Conservation (phyloP, 1,140 invertebrate genomes). For the Parapsyche elsis region DNA sequence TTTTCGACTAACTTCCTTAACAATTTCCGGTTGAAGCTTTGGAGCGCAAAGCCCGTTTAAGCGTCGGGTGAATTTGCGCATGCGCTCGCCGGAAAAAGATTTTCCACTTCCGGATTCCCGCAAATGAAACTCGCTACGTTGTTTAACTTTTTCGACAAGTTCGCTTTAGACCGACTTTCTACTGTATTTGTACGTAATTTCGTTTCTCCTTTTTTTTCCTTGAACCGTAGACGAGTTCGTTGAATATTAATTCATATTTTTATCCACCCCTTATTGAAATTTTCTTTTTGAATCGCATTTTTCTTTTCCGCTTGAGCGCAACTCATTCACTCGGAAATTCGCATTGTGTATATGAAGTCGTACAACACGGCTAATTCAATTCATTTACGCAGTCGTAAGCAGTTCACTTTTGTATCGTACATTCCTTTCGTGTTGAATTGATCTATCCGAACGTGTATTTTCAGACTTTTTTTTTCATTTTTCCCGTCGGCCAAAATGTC, state of each 20-base stretch:
- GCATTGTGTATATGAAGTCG: slow-evolving; percentile 11
- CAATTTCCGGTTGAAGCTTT: slow-evolving; percentile 53
- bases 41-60: slow-evolving; percentile 50
- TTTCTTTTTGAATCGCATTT: slow-evolving; percentile 13
- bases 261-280: not conserved
- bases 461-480: not conserved
- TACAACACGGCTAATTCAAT: not conserved
- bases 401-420: too few species aligned
- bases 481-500: not conserved
- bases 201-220: not conserved
- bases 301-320: not conserved
- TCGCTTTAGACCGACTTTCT: too few species aligned
- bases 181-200: not conserved
- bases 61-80: slow-evolving; percentile 25
- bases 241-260: slow-evolving; percentile 16
- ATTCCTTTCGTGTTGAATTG: too few species aligned
- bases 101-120: slow-evolving; percentile 16
- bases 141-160: not conserved
- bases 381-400: not conserved
- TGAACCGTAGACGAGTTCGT: not conserved
- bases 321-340: not conserved
- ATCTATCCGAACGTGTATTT: not conserved
- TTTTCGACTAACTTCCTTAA: slow-evolving; percentile 53
- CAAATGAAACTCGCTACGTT: not conserved
- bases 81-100: too few species aligned